These are phyloP conservation scores for Delia radicum DNA, from an alignment of 1,140 invertebrate species.

Conservation along the genomic window DNA sequence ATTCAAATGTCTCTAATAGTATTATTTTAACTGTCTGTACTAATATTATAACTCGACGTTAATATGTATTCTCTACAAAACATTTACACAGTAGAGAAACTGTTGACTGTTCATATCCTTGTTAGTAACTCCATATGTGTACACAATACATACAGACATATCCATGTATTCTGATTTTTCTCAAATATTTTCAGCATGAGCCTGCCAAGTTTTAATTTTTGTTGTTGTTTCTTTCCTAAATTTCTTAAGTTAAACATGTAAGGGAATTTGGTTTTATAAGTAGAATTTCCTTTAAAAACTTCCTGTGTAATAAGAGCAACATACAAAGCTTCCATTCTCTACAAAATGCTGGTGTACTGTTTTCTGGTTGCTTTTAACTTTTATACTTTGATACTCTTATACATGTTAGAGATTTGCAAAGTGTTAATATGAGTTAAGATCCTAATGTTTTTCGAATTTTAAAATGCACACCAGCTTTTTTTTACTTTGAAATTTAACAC, in stretches of 20 bases:
- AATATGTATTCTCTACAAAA: too few species aligned
- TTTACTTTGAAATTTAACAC: constrained; percentile 5
- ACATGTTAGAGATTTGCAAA: neutral
- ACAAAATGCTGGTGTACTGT: neutral
- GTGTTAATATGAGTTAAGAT: constrained; percentile 12
- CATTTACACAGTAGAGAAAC: too few species aligned
- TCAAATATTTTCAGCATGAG: neutral
- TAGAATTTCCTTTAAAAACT: neutral
- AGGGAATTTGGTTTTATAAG: neutral
- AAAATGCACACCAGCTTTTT: neutral
- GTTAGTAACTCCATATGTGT: neutral
- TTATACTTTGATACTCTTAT: neutral
- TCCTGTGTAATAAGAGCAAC: neutral
- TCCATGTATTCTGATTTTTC: neutral
- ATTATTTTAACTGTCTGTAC: too few species aligned
- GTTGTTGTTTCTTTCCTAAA: neutral
- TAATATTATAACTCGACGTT: too few species aligned
- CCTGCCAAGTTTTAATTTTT: neutral
- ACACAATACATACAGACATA: neutral
- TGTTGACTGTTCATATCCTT: neutral
- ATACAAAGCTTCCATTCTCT: neutral
- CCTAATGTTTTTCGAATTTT: neutral
- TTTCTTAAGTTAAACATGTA: neutral
- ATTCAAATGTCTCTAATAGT: too few species aligned
- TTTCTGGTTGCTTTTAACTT: neutral